A percentile compares a stretch with the other conserved stretches of the same genome.
Conservation (phyloP, 1,140 invertebrate species). For the Tribolium castaneum region DNA sequence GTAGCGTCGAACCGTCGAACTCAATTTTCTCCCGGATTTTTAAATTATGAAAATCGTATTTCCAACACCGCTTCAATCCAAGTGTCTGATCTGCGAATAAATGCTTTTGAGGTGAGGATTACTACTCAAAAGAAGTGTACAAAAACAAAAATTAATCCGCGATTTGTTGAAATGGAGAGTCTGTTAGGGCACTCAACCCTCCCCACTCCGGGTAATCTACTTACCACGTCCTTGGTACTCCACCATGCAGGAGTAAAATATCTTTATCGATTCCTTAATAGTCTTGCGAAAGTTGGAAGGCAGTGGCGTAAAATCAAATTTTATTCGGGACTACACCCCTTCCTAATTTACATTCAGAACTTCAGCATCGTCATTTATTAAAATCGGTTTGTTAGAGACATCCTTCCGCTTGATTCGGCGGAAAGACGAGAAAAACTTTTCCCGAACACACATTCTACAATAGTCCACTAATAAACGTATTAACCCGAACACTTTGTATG, state of each 20-base stretch:
- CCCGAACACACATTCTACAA: conserved; percentile 6
- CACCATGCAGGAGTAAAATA: background rate
- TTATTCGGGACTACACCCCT: conserved; percentile 15
- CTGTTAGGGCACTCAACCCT: background rate
- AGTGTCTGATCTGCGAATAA: no score
- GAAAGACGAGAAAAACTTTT: background rate
- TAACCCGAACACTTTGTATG: conserved; percentile 7
- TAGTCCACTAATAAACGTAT: conserved; percentile 9
- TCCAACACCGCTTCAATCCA: no score
- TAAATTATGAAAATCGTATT: no score
- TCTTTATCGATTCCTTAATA: conserved; percentile 30
- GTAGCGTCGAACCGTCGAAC: no score
- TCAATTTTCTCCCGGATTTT: no score
- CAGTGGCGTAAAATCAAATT: conserved; percentile 33
- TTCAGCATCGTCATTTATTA: conserved; percentile 8
- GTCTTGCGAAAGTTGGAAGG: conserved; percentile 1
- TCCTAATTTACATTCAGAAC: conserved; percentile 21
- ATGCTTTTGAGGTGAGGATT: no score
- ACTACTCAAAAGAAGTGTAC: no score
- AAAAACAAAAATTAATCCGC: no score
- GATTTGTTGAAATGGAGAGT: no score
- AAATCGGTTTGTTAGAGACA: conserved; percentile 14
- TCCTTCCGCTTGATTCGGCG: conserved; percentile 1
- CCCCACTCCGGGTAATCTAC: background rate
- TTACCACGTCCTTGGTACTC: conserved; percentile 1